Base-by-base conservation (phyloP, 1,140 invertebrate species). In the Triops cancriformis region DNA sequence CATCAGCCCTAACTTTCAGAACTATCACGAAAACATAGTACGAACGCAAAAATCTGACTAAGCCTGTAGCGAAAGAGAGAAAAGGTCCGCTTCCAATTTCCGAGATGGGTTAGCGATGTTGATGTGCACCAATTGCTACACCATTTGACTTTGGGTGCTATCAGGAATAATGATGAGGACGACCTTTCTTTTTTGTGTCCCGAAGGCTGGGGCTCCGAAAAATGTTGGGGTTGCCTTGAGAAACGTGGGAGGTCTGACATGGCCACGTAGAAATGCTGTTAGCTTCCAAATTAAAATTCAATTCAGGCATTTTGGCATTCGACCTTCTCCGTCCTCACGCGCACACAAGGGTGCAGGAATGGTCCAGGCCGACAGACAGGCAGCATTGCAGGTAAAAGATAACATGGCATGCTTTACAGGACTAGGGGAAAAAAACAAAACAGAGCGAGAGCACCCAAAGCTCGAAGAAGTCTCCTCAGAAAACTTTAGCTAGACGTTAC, bases 251-350 rank as follows among this genome's bases (percentile, higher is more conserved):
- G 51, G 51, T 64, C 51, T 64, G 14, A 14, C n/a, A 64, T 18
- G 51, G 51, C 51, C 51, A 18, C 51, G 23, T 23, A 64, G 51
- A 64, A 64, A 64, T 64, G 51, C 51, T 64, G 51, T 64, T 64
- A 64, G 51, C 10, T 64, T 64, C 51, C 51, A 64, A 64, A 64
- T 64, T 64, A 64, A 64, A 64, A 64, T 64, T 64, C 51, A 64
- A 64, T 64, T 64, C 51, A 64, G 51, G 51, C 51, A 64, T 64
- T 64, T 37, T 64, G 45, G 45, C 14, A 64, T 64, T 64, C 51
- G 51, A 64, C 51, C 51, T 64, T 64, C 51, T 23, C 23, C 51
- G 51, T 64, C 51, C 31, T 64, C 51, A 64, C 51, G 51, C 51
- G 51, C n/a, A 64, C 51, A 64, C 51, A 5, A 64, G 23, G 51